Base-by-base conservation (phyloP, 2,113 vertebrate species). In the Halcyon senegalensis region DNA sequence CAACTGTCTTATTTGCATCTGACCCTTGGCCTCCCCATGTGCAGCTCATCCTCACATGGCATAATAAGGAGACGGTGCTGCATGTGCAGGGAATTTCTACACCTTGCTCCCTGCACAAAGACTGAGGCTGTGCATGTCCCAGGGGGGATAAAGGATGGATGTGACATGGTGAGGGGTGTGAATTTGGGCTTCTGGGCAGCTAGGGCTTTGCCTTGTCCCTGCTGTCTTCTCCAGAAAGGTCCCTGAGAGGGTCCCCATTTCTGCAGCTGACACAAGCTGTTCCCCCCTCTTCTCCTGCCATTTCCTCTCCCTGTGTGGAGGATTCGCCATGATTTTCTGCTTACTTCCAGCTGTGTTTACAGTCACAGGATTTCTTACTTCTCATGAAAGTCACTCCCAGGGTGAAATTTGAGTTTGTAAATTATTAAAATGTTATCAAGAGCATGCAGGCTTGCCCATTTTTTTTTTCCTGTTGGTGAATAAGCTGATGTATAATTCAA, bases 401-500 rank as follows among this genome's bases (percentile, higher is more conserved):
- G 91, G 87, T 96, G 95, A 97, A 96, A 97, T 96, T 79, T 92
- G 88, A 96, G 83, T 89, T 95, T 77, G 93, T 97, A 96, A 97
- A 97, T 97, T 97, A 97, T 97, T 97, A 96, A 97, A 97, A 97
- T 96, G 94, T 96, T 97, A 97, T 97, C 97, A 96, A 97, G 95
- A 94, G 72, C 48, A 9, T 58, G 73, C 94, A 97, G 96, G 77
- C 92, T 77, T 87, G 68, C 86, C 83, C 73, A 7, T 48, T 87
- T 77, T 92, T 63, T 84, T 77, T 24, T 18, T 90, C 33, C 76
- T 96, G 55, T 55, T 95, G 89, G 81, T 95, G 92, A 88, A 94
- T 89, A 96, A 94, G 88, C 94, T 96, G 95, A 96, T 95, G 86
- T 96, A 96, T 96, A 97, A 96, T 96, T 96, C 93, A 97, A 66